A percentile compares a stretch with the other conserved stretches of the same genome.
phyloP scores from a whole-genome alignment of 2,113 vertebrate species.

The Empidonax alnorum region DNA sequence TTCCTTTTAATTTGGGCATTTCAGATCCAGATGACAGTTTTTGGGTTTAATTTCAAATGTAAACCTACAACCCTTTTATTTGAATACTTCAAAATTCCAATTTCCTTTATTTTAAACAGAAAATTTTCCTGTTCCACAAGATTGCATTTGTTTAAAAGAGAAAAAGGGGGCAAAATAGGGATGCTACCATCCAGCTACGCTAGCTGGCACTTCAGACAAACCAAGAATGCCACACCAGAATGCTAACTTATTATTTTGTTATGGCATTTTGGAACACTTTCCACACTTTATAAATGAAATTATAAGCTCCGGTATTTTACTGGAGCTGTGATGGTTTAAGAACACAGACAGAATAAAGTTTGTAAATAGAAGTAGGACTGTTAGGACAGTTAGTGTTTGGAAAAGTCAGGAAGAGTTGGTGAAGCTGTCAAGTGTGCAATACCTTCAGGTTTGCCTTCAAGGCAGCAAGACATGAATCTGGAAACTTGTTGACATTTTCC shows the following conservation, averaged over 20 bases:
- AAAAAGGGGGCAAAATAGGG: background rate
- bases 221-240: rapidly evolving
- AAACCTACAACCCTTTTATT: background rate
- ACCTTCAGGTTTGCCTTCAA: background rate
- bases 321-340: background rate
- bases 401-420: background rate
- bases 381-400: background rate
- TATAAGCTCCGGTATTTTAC: background rate
- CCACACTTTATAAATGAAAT: background rate
- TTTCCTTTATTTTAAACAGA: background rate
- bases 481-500: background rate
- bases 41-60: background rate
- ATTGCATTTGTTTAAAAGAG: background rate
- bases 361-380: background rate
- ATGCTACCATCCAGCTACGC: background rate
- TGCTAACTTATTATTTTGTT: background rate
- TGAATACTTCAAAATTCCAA: background rate
- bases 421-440: background rate
- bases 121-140: background rate
- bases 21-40: background rate
- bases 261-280: background rate
- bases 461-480: background rate
- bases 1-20: background rate
- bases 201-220: background rate
- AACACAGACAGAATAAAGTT: background rate